These are phyloP conservation scores for Limnephilus auricula DNA, from an alignment of 2,888 invertebrate genomes.

Conservation along the genomic window DNA sequence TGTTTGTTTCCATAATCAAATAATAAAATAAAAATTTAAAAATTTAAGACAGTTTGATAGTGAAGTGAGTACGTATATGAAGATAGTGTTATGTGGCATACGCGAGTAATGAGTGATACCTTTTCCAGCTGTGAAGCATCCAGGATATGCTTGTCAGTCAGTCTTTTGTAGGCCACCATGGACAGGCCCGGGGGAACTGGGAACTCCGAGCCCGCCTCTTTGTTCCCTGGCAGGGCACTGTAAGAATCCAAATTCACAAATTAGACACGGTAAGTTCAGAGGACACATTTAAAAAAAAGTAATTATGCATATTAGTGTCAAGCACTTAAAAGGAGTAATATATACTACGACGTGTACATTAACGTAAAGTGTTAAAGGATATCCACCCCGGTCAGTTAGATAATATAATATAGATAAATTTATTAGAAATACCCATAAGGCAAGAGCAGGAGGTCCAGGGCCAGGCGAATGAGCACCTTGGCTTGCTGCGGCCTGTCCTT, in stretches of 20 bases:
- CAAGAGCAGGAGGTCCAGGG: constrained; percentile 89
- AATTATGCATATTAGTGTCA: neutral
- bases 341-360: neutral
- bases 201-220: constrained; percentile 75
- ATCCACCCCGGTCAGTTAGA: constrained; percentile 20
- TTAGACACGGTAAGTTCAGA: neutral
- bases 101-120: constrained; percentile 73
- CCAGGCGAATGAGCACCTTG: constrained; percentile 84
- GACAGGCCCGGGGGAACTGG: constrained; percentile 88
- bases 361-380: neutral
- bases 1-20: too few relatives aligned
- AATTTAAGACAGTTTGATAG: too few relatives aligned
- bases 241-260: neutral
- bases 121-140: constrained; percentile 90
- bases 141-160: constrained; percentile 83
- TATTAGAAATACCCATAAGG: constrained; percentile 85
- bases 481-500: constrained; percentile 85
- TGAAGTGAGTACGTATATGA: too few relatives aligned
- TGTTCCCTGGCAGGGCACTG: constrained; percentile 76
- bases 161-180: constrained; percentile 85
- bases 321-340: neutral
- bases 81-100: too few relatives aligned
- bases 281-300: neutral
- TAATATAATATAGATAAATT: constrained; percentile 2
- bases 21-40: too few relatives aligned